phyloP scores from a whole-genome alignment of 2,888 invertebrate species.

The Julus scandinavius region DNA sequence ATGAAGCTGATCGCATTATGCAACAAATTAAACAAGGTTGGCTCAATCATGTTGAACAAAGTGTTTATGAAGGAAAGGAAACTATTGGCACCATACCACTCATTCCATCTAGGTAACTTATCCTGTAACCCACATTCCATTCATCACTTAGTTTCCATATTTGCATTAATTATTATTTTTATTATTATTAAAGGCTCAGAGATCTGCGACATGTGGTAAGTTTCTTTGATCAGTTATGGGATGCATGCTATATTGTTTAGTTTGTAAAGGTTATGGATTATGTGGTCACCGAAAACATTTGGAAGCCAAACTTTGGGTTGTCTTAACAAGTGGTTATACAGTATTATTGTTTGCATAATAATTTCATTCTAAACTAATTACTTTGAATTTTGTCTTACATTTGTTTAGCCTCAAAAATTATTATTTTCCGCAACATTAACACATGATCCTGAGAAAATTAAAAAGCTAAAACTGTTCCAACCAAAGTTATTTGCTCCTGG shows the following conservation, averaged over 20 bases:
- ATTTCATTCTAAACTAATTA: background rate
- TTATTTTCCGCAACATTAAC: conserved; percentile 97
- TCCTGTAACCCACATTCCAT: background rate
- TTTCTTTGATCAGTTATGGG: conserved; percentile 3
- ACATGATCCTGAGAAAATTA: conserved; percentile 94
- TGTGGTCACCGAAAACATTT: too few relatives aligned
- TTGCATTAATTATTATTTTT: background rate
- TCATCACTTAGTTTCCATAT: background rate
- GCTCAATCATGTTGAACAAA: conserved; percentile 82
- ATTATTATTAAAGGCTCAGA: background rate
- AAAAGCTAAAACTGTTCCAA: conserved; percentile 87
- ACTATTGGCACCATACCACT: background rate
- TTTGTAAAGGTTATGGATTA: too few relatives aligned
- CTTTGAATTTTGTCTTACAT: background rate
- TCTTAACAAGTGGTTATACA: too few relatives aligned
- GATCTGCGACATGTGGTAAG: conserved; percentile 23
- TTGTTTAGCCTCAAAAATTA: conserved; percentile 76
- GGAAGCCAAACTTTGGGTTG: too few relatives aligned
- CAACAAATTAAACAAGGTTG: conserved; percentile 92
- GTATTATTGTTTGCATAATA: background rate
- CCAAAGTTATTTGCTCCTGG: conserved; percentile 87
- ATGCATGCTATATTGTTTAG: background rate
- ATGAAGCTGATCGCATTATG: conserved; percentile 96
- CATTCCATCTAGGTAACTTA: background rate
- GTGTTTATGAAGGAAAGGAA: conserved; percentile 8